Conservation (phyloP, 2,113 vertebrate species). For the Oxygymnocypris stewartii region DNA sequence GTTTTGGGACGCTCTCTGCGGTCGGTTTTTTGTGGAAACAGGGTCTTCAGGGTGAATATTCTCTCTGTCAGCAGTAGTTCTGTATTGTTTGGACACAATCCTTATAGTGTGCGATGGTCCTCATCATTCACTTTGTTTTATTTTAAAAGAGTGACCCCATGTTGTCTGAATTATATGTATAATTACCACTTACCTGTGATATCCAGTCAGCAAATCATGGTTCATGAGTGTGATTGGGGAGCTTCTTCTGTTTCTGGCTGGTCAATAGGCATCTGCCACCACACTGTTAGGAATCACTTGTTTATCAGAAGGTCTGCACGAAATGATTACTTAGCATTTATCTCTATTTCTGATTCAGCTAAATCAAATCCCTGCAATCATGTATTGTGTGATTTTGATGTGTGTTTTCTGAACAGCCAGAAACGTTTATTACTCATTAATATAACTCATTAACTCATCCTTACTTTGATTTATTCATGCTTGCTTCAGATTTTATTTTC, state of each 20-base stretch:
- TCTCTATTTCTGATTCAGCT: neutral
- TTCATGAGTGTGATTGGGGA: neutral
- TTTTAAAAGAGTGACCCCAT: too few species aligned
- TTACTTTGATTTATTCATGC: constrained; percentile 36
- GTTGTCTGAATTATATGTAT: too few species aligned
- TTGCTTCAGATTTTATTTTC: constrained; percentile 37
- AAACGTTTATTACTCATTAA: neutral
- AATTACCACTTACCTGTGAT: neutral
- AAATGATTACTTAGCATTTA: neutral
- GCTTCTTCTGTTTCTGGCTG: neutral
- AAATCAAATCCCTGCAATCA: constrained; percentile 10
- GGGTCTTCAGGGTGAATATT: too few species aligned
- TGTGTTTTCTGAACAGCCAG: constrained; percentile 17
- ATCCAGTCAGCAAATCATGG: neutral
- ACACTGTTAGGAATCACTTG: neutral
- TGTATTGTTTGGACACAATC: too few species aligned
- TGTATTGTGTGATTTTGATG: neutral
- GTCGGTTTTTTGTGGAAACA: too few species aligned
- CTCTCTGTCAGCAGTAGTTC: too few species aligned
- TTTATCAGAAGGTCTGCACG: neutral
- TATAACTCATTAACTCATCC: neutral
- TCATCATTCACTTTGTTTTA: too few species aligned
- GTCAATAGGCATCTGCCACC: neutral
- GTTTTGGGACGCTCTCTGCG: too few species aligned
- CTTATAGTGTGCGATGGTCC: too few species aligned